These are phyloP conservation scores for Gambusia yucatana DNA, from an alignment of 2,797 vertebrate genomes.

Conservation along the genomic window DNA sequence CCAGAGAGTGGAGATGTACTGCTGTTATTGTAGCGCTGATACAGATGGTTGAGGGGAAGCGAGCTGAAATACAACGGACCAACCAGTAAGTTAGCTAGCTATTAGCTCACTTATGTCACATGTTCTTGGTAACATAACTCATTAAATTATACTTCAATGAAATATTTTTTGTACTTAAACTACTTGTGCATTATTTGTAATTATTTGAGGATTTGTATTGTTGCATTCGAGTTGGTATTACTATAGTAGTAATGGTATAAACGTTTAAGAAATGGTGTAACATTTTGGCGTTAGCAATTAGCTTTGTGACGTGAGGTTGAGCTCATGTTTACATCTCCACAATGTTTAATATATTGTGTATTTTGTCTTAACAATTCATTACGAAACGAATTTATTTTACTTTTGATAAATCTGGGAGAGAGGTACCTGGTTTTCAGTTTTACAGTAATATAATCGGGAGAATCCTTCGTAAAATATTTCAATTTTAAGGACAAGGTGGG, in stretches of 20 bases:
- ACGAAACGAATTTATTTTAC: neutral
- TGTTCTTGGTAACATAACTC: neutral
- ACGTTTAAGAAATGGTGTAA: neutral
- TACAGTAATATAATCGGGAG: neutral
- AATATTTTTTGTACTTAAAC: neutral
- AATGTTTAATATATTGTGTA: neutral
- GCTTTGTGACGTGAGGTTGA: neutral
- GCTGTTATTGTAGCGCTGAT: fast-evolving
- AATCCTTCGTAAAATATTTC: neutral
- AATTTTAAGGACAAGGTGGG: neutral
- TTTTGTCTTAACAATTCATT: no score
- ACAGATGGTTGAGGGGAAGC: neutral
- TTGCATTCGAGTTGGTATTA: neutral
- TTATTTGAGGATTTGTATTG: neutral
- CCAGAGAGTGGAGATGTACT: fast-evolving
- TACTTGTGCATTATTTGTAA: neutral
- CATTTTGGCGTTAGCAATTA: neutral
- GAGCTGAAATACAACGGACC: neutral
- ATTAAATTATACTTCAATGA: neutral
- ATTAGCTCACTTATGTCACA: neutral
- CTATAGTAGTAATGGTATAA: neutral
- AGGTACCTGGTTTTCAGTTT: neutral
- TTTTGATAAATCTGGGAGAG: neutral
- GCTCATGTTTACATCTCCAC: neutral
- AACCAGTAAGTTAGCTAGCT: neutral